Conservation (phyloP, 53 echinoderm and acorn worm species). For the Antedon mediterranea region DNA sequence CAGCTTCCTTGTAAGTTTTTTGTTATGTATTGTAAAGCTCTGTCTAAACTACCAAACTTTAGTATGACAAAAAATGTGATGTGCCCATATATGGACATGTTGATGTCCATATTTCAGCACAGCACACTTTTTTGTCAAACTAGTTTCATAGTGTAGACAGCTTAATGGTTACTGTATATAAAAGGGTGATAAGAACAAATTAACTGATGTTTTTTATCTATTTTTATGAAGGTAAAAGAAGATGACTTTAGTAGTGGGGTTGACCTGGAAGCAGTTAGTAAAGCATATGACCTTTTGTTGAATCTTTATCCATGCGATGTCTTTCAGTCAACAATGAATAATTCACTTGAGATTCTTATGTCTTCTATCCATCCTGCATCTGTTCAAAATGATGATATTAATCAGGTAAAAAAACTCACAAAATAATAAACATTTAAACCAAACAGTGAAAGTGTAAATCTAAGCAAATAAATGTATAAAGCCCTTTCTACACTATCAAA, state of each 20-base stretch:
- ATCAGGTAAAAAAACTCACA: constrained; percentile 33
- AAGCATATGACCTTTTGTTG: constrained; percentile 47
- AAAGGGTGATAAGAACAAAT: background rate
- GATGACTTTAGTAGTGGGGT: constrained; percentile 24
- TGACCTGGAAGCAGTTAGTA: constrained; percentile 39
- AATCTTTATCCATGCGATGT: constrained; percentile 42
- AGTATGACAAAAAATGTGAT: no score
- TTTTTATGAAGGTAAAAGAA: constrained; percentile 34
- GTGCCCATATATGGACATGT: no score
- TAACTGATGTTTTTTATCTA: background rate
- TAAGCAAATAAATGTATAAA: no score
- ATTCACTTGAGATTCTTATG: constrained; percentile 76
- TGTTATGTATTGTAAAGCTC: no score
- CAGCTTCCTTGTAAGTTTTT: constrained; percentile 78
- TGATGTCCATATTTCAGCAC: no score
- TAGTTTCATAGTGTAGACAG: background rate
- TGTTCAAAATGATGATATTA: constrained; percentile 41
- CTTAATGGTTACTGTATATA: background rate
- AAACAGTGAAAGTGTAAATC: no score
- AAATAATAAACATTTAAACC: no score
- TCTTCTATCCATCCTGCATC: constrained; percentile 36
- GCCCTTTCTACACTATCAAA: no score
- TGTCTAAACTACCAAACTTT: no score
- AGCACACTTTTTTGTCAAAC: no score
- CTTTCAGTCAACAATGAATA: constrained; percentile 61